These are phyloP conservation scores for Hycleus cichorii DNA, from an alignment of 1,140 invertebrate species.

Conservation along the genomic window DNA sequence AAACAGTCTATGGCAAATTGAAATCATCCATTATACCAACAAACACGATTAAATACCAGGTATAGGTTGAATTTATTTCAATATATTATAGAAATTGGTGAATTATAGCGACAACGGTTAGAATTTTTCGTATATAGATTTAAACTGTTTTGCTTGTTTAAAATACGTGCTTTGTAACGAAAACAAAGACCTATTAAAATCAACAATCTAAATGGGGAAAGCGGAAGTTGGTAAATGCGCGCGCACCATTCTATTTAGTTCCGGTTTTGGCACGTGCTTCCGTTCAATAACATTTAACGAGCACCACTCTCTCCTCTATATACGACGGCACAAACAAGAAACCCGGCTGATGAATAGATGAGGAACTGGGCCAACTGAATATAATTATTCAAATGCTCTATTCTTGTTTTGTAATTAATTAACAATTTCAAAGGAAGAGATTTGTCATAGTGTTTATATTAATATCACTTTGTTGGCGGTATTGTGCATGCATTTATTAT, in stretches of 20 bases:
- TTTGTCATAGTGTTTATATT: too few relatives aligned
- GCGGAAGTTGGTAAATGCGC: constrained; percentile 14
- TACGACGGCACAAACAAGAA: constrained; percentile 12
- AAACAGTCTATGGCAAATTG: too few relatives aligned
- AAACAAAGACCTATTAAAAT: constrained; percentile 15
- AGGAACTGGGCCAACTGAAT: constrained; percentile 12
- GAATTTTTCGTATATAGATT: too few relatives aligned
- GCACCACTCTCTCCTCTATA: constrained; percentile 2
- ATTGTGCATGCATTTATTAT: too few relatives aligned
- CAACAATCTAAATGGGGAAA: constrained; percentile 3
- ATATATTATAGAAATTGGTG: too few relatives aligned
- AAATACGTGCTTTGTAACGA: not conserved
- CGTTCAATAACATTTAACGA: constrained; percentile 19
- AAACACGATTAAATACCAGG: too few relatives aligned
- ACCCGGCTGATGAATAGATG: constrained; percentile 11
- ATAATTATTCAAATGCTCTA: constrained; percentile 15
- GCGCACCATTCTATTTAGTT: constrained; percentile 17
- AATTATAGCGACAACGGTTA: too few relatives aligned
- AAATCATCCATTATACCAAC: too few relatives aligned
- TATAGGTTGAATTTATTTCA: too few relatives aligned
- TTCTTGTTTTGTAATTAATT: constrained; percentile 16
- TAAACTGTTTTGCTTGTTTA: too few relatives aligned
- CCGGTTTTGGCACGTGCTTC: constrained; percentile 22
- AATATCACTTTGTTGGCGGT: too few relatives aligned
- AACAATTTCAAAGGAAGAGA: constrained; percentile 6